phyloP scores from a whole-genome alignment of 1,140 invertebrate species.

The Aphelenchoides besseyi region DNA sequence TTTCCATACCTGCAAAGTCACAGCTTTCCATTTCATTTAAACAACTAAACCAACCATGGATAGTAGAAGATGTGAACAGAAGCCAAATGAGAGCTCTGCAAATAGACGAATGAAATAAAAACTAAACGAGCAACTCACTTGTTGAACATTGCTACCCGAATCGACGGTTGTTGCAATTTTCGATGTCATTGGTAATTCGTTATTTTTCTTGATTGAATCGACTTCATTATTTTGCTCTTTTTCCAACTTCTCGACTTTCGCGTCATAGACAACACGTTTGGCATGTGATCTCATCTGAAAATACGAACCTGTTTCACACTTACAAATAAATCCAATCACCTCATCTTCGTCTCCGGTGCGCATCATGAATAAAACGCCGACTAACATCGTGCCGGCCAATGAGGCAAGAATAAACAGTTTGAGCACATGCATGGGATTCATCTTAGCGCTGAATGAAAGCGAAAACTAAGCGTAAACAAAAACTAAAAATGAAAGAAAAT shows the following conservation, averaged over 20 bases:
- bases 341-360: conserved; percentile 41
- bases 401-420: conserved; percentile 40
- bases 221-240: background rate
- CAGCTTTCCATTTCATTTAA: too few species aligned
- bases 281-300: conserved; percentile 2
- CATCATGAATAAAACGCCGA: conserved; percentile 43
- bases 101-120: too few species aligned
- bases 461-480: background rate
- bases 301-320: background rate
- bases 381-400: conserved; percentile 44
- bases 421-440: conserved; percentile 39
- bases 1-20: too few species aligned
- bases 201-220: background rate
- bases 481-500: background rate
- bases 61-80: conserved; percentile 66
- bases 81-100: conserved; percentile 34
- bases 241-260: background rate
- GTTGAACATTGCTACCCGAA: too few species aligned
- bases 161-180: too few species aligned
- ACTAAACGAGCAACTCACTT: too few species aligned
- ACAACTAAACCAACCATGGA: too few species aligned
- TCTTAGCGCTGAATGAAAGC: conserved; percentile 6
- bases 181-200: too few species aligned
- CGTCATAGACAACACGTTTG: conserved; percentile 1
- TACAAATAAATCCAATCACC: conserved; percentile 23